Evolutionary conservation across 1,140 invertebrate species (phyloP), one percentile per base, ranked within the genome.

Genomic region (Plodia interpunctella): DNA sequence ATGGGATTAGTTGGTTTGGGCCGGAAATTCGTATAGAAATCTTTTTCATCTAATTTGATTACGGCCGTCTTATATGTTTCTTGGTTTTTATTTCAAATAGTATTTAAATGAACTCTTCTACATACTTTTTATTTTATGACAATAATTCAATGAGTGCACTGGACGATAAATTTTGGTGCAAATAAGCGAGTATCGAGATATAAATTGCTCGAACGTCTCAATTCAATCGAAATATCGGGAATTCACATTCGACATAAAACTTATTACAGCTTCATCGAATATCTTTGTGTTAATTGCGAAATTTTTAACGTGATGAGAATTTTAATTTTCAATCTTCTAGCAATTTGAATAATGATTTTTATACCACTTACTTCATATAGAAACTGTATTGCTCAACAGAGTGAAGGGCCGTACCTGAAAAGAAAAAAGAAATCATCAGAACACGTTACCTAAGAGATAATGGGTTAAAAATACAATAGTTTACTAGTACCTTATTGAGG

Each of bases 171-270:
- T 51, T 19, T 18, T 51, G 17, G 18, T 11, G 10, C 3, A 53
- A 15, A 53, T 25, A 25, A 53, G 51, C 20, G 20, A 53, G 13
- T 53, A 53, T 53, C 51, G 21, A n/a, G 21, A 25, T 21, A 53
- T 53, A 53, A 53, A 53, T 53, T 20, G 21, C 28, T 25, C 25
- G 13, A 25, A 53, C 51, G 51, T 21, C 51, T 53, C 21, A 20
- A 53, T 53, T 25, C 32, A 5, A 35, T 35, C 32, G 32, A 11
- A 13, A 11, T 11, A 35, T 35, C 32, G 13, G 10, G 32, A 35
- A 5, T 11, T 10, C 32, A 11, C 4, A 35, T 11, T 35, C 4
- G 13, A 9, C 13, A 25, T 35, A 35, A 5, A 35, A 10, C 9
- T 35, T 44, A 10, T 44, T 44, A 3, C 32, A 9, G 32, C 21